These are phyloP conservation scores for Arctocebus calabarensis DNA, from an alignment of 2,797 vertebrate species.

Conservation along the genomic window DNA sequence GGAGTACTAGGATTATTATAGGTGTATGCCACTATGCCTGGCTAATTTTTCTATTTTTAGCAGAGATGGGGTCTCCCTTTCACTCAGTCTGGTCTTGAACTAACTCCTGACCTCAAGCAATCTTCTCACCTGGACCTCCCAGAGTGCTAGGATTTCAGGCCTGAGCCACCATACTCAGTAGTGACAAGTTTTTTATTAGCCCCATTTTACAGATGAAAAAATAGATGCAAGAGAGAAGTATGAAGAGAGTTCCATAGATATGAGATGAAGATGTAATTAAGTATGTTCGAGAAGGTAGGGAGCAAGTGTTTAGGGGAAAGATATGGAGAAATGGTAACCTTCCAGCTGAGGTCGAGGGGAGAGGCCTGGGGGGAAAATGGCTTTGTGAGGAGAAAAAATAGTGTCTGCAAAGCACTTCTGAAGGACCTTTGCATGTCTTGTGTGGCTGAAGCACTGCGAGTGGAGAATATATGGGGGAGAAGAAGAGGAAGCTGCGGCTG, in stretches of 20 bases:
- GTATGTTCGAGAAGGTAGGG: not conserved
- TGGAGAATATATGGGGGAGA: not conserved
- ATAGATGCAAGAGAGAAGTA: not conserved
- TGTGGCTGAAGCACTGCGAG: not conserved
- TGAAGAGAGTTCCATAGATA: not conserved
- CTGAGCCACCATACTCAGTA: not conserved
- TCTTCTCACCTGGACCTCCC: not conserved
- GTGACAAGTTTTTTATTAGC: not conserved
- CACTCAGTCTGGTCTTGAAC: not conserved
- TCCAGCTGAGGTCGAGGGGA: not conserved
- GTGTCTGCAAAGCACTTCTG: not conserved
- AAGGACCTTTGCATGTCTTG: not conserved
- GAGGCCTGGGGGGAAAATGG: not conserved
- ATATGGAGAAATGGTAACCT: not conserved
- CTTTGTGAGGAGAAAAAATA: not conserved
- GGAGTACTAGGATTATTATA: not conserved
- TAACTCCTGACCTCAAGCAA: not conserved
- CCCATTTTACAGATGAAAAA: not conserved
- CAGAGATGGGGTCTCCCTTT: not conserved
- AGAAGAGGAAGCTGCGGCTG: not conserved
- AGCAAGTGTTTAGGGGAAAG: not conserved
- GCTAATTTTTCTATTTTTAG: not conserved
- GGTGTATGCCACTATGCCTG: not conserved
- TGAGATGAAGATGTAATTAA: not conserved
- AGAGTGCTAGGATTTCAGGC: not conserved